Percentiles rank a stretch among this genome's conserved stretches.
phyloP scores from a whole-genome alignment of 2,888 invertebrate species.

The Eutolmus rufibarbis region DNA sequence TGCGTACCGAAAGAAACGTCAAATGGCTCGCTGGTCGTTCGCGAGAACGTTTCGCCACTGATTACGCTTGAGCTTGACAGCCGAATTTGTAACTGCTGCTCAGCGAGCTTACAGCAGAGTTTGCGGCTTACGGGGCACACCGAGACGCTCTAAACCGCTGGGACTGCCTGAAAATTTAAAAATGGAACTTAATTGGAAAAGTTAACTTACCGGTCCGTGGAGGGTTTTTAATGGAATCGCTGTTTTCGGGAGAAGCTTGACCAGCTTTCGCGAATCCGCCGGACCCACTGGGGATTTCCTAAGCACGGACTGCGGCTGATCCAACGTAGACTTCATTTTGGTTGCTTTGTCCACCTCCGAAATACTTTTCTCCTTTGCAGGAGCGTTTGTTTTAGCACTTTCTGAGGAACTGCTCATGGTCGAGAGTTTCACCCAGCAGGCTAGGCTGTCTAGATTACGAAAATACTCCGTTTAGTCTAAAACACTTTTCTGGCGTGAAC shows the following conservation, averaged over 20 bases:
- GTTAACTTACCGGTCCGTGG: slow-evolving; percentile 44
- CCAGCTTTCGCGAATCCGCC: background rate
- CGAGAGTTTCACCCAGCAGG: background rate
- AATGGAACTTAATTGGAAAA: background rate
- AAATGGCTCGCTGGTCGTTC: background rate
- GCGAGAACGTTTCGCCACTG: slow-evolving; percentile 2
- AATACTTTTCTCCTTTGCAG: background rate
- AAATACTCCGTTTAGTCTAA: background rate
- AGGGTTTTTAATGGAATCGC: slow-evolving; percentile 40
- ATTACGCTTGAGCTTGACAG: slow-evolving; percentile 19
- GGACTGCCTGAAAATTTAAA: background rate
- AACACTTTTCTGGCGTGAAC: background rate
- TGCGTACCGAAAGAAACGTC: slow-evolving; percentile 26
- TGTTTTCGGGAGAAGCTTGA: slow-evolving; percentile 36
- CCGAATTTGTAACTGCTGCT: slow-evolving; percentile 17
- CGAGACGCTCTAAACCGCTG: background rate
- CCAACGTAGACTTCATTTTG: slow-evolving; percentile 16
- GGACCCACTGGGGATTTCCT: slow-evolving; percentile 33
- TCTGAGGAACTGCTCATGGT: background rate
- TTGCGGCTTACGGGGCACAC: background rate
- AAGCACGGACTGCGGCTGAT: slow-evolving; percentile 39
- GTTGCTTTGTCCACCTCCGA: slow-evolving; percentile 17
- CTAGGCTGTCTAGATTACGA: background rate
- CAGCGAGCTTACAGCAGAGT: background rate
- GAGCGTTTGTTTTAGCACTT: background rate